Percentiles rank a stretch among this genome's conserved stretches.
Evolutionary conservation across 2,113 vertebrate species (phyloP).

Genomic region (Hydropotes inermis): DNA sequence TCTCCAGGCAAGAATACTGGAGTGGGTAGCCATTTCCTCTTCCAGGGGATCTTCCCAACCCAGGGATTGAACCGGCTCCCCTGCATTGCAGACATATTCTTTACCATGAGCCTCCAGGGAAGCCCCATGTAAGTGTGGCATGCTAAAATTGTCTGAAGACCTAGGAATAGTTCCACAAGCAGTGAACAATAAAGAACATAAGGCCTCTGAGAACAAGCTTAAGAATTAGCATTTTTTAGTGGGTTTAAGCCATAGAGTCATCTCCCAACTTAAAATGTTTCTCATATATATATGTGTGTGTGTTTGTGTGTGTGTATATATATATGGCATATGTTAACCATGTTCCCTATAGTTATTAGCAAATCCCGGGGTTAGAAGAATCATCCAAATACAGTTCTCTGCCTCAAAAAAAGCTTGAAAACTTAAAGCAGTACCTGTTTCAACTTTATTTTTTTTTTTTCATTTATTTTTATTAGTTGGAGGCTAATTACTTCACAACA

Average conservation of each 20-base stretch:
- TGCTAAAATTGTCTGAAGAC: background rate
- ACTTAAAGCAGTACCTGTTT: background rate
- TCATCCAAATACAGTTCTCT: background rate
- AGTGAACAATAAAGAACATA: background rate
- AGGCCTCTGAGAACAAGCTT: background rate
- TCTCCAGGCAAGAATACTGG: background rate
- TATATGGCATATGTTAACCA: background rate
- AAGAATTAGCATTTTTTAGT: background rate
- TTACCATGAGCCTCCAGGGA: background rate
- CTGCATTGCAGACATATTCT: background rate
- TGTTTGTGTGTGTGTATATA: background rate
- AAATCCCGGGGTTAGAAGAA: background rate
- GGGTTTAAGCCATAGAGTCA: background rate
- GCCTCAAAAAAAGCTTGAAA: constrained; percentile 1
- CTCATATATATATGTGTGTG: background rate
- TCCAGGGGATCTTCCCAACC: background rate
- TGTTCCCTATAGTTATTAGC: background rate
- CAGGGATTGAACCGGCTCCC: background rate
- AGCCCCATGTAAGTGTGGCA: background rate
- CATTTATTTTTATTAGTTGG: no score
- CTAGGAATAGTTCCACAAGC: background rate
- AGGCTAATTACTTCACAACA: no score
- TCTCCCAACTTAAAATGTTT: background rate
- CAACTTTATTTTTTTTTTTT: background rate
- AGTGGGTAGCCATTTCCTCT: background rate